These are phyloP conservation scores for Platichthys flesus DNA, from an alignment of 2,113 vertebrate genomes.

Conservation along the genomic window DNA sequence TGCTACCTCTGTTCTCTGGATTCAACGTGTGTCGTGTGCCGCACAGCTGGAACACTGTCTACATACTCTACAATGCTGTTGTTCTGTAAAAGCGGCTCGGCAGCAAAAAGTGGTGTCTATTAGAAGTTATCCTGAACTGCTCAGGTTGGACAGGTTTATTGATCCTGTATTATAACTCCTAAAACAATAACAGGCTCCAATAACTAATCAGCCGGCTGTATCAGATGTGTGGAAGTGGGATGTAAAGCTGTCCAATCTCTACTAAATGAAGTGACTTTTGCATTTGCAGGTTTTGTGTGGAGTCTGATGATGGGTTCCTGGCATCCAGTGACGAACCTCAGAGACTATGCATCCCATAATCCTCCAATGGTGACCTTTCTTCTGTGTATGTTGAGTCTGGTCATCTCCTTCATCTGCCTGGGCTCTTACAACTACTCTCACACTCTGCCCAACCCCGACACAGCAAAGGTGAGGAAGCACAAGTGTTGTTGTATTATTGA, in stretches of 20 bases:
- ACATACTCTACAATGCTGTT: background rate
- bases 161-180: too few species aligned
- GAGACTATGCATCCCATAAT: slow-evolving; percentile 65
- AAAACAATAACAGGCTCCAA: too few species aligned
- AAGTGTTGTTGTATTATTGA: background rate
- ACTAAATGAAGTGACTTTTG: background rate
- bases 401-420: slow-evolving; percentile 75
- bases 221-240: too few species aligned
- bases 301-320: slow-evolving; percentile 73
- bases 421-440: slow-evolving; percentile 73
- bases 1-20: background rate
- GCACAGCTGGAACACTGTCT: too few species aligned
- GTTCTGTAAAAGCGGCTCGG: background rate
- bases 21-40: background rate
- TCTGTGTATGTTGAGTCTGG: slow-evolving; percentile 76
- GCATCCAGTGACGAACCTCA: slow-evolving; percentile 75
- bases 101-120: background rate
- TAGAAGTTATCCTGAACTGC: background rate
- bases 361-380: slow-evolving; percentile 80
- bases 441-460: slow-evolving; percentile 78
- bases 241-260: background rate
- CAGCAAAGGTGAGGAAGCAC: slow-evolving; percentile 60
- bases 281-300: slow-evolving; percentile 26
- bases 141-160: background rate
- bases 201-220: too few species aligned